These are phyloP conservation scores for Pantherophis vulpinus DNA, from an alignment of 2,797 vertebrate species.

Conservation along the genomic window DNA sequence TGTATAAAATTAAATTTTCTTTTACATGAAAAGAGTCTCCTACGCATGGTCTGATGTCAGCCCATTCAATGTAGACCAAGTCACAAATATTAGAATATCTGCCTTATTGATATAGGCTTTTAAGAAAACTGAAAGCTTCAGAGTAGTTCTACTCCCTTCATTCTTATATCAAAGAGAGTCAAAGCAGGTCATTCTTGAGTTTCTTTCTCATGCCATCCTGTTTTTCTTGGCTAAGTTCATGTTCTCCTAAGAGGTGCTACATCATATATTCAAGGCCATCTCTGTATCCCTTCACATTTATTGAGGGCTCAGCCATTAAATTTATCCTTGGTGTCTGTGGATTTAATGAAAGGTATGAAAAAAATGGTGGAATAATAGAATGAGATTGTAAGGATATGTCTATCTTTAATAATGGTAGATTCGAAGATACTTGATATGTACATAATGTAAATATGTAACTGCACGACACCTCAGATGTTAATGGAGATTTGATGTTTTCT, in stretches of 20 bases:
- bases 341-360: not conserved
- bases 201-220: not conserved
- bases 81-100: not conserved
- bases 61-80: not conserved
- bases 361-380: no score
- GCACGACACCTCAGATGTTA: no score
- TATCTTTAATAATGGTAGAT: no score
- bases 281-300: not conserved
- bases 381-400: no score
- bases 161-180: not conserved
- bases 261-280: not conserved
- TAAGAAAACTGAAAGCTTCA: not conserved
- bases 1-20: not conserved
- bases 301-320: not conserved
- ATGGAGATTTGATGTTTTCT: no score
- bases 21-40: not conserved
- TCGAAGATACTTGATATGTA: no score
- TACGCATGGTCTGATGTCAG: not conserved
- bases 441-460: no score
- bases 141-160: not conserved
- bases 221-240: not conserved
- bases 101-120: not conserved
- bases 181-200: not conserved
- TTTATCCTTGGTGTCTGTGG: not conserved
- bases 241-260: not conserved